A percentile compares a stretch with the other conserved stretches of the same genome.
Conservation (phyloP, 2,888 invertebrate species). For the Podabrus alpinus region DNA sequence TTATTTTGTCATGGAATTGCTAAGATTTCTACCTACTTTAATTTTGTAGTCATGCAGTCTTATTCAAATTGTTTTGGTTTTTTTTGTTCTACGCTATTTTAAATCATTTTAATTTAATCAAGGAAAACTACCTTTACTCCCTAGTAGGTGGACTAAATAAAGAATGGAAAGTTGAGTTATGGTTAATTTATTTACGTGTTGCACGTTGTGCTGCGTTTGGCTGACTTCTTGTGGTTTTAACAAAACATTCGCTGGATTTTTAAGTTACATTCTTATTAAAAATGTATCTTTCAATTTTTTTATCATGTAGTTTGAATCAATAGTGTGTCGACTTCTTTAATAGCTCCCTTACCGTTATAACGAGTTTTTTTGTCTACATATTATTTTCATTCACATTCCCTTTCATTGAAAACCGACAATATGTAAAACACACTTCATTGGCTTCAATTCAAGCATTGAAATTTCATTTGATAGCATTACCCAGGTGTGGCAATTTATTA, state of each 20-base stretch:
- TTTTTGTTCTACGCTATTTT: background rate
- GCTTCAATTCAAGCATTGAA: too few relatives aligned
- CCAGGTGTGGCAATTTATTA: too few relatives aligned
- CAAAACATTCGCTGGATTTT: background rate
- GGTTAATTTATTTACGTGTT: background rate
- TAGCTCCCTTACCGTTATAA: too few relatives aligned
- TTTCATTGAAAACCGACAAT: too few relatives aligned
- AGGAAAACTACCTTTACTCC: conserved; percentile 47
- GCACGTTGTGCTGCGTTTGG: background rate
- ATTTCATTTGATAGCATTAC: too few relatives aligned
- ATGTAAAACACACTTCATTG: too few relatives aligned
- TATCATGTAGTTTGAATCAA: too few relatives aligned
- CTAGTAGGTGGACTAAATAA: conserved; percentile 49
- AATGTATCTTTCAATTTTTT: too few relatives aligned
- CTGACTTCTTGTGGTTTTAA: background rate
- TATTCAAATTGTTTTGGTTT: background rate
- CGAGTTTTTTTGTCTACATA: too few relatives aligned
- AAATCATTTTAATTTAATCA: conserved; percentile 7
- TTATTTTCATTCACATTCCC: too few relatives aligned
- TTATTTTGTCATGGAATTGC: background rate
- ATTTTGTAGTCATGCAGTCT: background rate
- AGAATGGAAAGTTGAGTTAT: conserved; percentile 29
- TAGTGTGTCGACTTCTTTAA: too few relatives aligned
- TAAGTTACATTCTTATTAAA: too few relatives aligned
- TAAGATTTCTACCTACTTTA: background rate